phyloP scores from a whole-genome alignment of 2,113 vertebrate genomes.

The Colossoma macropomum region DNA sequence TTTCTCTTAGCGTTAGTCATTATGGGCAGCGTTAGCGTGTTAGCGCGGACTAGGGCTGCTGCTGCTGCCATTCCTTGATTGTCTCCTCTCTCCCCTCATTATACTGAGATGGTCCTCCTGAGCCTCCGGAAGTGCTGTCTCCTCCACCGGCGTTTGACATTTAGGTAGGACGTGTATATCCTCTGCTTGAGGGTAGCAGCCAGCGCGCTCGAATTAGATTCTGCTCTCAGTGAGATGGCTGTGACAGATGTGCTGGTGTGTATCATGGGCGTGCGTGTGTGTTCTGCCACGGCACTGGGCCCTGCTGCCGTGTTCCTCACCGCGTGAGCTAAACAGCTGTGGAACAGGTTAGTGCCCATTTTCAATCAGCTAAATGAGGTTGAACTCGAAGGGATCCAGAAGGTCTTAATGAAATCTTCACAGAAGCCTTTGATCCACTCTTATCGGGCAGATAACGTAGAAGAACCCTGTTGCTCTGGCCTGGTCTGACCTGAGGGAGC shows the following conservation, averaged over 20 bases:
- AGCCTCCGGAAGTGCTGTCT: conserved; percentile 45
- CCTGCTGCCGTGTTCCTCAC: conserved; percentile 3
- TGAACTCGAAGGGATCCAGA: conserved; percentile 24
- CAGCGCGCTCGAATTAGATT: conserved; percentile 55
- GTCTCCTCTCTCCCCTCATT: conserved; percentile 50
- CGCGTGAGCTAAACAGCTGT: conserved; percentile 20
- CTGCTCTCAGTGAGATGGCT: conserved; percentile 43
- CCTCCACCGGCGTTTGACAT: conserved; percentile 58
- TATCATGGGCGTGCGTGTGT: conserved; percentile 6
- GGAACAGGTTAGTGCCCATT: background rate
- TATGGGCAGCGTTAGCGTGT: conserved; percentile 23
- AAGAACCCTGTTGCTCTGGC: background rate
- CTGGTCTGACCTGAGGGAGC: conserved; percentile 20
- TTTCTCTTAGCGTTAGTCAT: conserved; percentile 49
- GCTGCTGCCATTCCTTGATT: conserved; percentile 29
- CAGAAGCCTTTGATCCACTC: conserved; percentile 38
- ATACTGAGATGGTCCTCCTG: conserved; percentile 35
- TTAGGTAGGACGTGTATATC: conserved; percentile 53
- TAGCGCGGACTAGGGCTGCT: conserved; percentile 13
- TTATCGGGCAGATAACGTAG: conserved; percentile 22
- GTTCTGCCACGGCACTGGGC: conserved; percentile 26
- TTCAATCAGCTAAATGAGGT: conserved; percentile 34
- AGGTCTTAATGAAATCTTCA: conserved; percentile 39
- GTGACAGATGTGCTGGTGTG: conserved; percentile 53
- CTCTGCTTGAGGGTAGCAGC: conserved; percentile 50